These are phyloP conservation scores for Embidobia sp. DNA, from an alignment of 2,888 invertebrate species.

Conservation along the genomic window DNA sequence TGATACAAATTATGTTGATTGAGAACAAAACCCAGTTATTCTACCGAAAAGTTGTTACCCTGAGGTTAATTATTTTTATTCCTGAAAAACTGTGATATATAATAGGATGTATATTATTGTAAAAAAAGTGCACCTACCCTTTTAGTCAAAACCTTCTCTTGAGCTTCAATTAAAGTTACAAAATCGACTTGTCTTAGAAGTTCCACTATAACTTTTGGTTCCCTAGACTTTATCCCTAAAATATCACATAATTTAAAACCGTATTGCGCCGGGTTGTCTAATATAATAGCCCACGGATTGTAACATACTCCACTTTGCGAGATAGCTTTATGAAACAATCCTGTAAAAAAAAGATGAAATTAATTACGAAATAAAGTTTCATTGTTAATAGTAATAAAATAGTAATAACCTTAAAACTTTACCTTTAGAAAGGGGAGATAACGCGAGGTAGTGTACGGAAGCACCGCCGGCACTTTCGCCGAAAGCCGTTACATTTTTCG, in stretches of 20 bases:
- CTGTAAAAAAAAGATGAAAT: too few relatives aligned
- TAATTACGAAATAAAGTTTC: too few relatives aligned
- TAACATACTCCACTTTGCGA: constrained; percentile 71
- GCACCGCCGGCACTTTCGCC: constrained; percentile 71
- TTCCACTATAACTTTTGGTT: constrained; percentile 70
- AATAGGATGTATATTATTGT: neutral
- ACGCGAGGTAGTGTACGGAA: constrained; percentile 64
- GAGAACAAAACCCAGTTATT: too few relatives aligned
- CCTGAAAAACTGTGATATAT: too few relatives aligned
- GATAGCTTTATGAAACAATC: constrained; percentile 76
- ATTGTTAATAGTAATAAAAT: neutral
- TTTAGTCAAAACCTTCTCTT: constrained; percentile 45
- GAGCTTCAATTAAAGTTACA: constrained; percentile 61
- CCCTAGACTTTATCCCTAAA: constrained; percentile 68
- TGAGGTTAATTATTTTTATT: neutral
- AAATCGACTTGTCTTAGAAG: constrained; percentile 71
- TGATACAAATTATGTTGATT: too few relatives aligned
- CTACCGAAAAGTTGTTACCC: too few relatives aligned
- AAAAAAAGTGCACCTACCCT: neutral
- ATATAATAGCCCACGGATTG: constrained; percentile 69
- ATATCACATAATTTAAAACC: constrained; percentile 66
- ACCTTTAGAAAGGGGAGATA: constrained; percentile 66
- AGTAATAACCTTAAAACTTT: too few relatives aligned
- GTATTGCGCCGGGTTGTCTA: constrained; percentile 53
- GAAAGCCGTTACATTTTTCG: constrained; percentile 70